Evolutionary conservation across 2,888 invertebrate genomes (phyloP), one percentile per base, ranked within the genome.

Genomic region (Drosophila tanythrix): DNA sequence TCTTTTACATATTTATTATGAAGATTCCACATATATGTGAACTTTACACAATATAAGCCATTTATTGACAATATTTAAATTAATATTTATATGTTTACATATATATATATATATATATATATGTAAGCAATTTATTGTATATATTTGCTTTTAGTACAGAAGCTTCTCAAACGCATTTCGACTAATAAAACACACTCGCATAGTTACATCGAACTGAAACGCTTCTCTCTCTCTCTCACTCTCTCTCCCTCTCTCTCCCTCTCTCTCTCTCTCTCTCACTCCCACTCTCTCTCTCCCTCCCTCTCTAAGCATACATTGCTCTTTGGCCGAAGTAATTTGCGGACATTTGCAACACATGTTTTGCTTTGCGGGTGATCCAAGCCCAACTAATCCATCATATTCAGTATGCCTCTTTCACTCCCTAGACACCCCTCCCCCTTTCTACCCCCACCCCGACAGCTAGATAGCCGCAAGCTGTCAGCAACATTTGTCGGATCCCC

Each of bases 121-220:
- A 29, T 31, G 8, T 31, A 31, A 31, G 8, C 8, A 31, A 31
- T 31, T 31, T 8, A 2, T 31, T 31, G 10, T 3, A 31, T 33
- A 11, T 33, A 10, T 33, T 33, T 11, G 33, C 33, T 13, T 21
- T 31, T 38, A 29, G 15, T 25, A 21, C 56, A 67, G 58, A 79
- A 70, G 75, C 72, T 71, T 69, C 61, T 75, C 76, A 70, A 68
- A 68, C 70, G 74, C 72, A 76, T 72, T 82, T 73, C 43, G 58
- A 56, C 67, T 73, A 80, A 80, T 76, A 74, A 78, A 74, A 46
- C 76, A 64, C 70, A 80, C 50, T 67, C 76, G 76, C 80, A 73
- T 66, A 78, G 66, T 65, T 78, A 82, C 81, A 79, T 69, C 38
- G 58, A 61, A 58, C 58, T 61, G 38, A 59, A 50, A 33, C 27